Base-by-base conservation (phyloP, 2,113 vertebrate genomes). In the Pristiophorus japonicus region DNA sequence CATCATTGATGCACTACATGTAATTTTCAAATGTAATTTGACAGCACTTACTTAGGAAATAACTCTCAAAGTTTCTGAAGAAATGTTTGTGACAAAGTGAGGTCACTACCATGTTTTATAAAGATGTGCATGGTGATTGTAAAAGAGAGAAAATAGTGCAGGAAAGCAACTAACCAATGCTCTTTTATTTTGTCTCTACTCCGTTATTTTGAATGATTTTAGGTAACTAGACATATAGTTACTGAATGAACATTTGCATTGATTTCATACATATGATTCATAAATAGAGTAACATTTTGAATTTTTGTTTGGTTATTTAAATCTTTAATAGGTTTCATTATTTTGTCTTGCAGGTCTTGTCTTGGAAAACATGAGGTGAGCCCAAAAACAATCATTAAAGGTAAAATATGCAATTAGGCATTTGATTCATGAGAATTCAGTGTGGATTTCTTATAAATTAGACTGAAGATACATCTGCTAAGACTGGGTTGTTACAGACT, bases 331-430 rank as follows among this genome's bases (percentile, higher is more conserved):
- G 45, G 51, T 51, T 94, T 73, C 27, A 51, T 22, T 94, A 70
- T 94, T 96, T 95, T 67, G 96, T 96, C 96, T 96, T 70, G 42
- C 96, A 97, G 97, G 96, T 94, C 96, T 92, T 97, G 97, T 95
- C 96, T 96, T 51, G 97, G 97, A 42, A 95, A 96, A 84, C 97
- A 97, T 95, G 97, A 97, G 97, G 97, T 97, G 96, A 95, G 95
- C 95, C 91, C 90, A 66, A 85, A 14, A 47, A 45, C 42, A 55
- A 45, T 62, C 14, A 34, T 34, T 73, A 16, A 90, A 8, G 14
- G 20, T 94, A 73, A 70, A 30, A 47, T 70, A 45, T 34, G 6
- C 45, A 73, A 30, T 45, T 94, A 66, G 65, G 38, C 14, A 47
- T 38, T 45, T 45, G 38, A 67, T 12, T 45, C 45, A 90, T 62